Evolutionary conservation across 2,888 invertebrate genomes (phyloP).

Genomic region (Drosophila nr. perissopoda): DNA sequence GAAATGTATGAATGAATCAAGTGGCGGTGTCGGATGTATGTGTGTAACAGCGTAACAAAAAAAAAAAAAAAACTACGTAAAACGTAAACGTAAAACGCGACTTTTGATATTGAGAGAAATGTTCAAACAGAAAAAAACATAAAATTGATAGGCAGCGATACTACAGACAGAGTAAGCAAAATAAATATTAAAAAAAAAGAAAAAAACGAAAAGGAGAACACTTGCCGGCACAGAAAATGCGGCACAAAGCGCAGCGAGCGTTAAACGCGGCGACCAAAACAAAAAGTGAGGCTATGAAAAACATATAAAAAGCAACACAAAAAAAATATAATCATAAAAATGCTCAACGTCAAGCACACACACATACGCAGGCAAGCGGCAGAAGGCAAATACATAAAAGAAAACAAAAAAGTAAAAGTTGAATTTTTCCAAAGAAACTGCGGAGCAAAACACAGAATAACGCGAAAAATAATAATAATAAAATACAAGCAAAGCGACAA

Average conservation of each 20-base stretch:
- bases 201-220: conserved; percentile 39
- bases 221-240: conserved; percentile 44
- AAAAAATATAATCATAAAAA: conserved; percentile 70
- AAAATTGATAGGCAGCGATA: conserved; percentile 49
- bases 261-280: conserved; percentile 74
- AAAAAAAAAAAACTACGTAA: conserved; percentile 53
- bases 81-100: conserved; percentile 52
- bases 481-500: conserved; percentile 69
- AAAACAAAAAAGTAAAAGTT: conserved; percentile 79
- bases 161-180: conserved; percentile 17
- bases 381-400: conserved; percentile 67
- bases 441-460: conserved; percentile 79
- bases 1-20: conserved; percentile 73
- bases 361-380: conserved; percentile 42
- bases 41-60: conserved; percentile 42
- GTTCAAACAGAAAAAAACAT: conserved; percentile 25
- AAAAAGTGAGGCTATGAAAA: conserved; percentile 59
- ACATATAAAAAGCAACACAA: conserved; percentile 54
- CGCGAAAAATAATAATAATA: conserved; percentile 82
- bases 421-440: conserved; percentile 81
- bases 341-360: conserved; percentile 59
- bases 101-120: conserved; percentile 52
- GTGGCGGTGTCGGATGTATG: conserved; percentile 18
- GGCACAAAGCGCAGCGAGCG: conserved; percentile 57
- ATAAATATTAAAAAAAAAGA: background rate